Evolutionary conservation across 2,888 invertebrate species (phyloP).

Genomic region (Orchesellides sinensis): DNA sequence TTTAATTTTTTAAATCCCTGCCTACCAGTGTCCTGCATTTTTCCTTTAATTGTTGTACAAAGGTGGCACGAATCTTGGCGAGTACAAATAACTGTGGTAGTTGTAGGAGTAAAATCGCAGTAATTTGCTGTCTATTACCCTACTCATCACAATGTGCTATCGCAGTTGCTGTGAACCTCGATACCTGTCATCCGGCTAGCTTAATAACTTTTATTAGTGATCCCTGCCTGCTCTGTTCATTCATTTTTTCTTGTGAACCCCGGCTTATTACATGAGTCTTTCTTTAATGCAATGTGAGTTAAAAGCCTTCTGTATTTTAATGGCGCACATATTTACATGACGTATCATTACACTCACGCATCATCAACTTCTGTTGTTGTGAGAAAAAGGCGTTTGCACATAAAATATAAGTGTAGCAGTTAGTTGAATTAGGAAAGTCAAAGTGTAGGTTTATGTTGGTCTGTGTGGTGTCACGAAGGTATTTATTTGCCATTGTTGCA

Average conservation of each 20-base stretch:
- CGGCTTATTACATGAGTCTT: constrained; percentile 11
- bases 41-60: background rate
- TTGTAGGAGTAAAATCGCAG: background rate
- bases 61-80: constrained; percentile 2
- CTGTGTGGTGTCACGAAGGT: background rate
- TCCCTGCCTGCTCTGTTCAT: constrained; percentile 31
- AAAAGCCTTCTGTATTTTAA: background rate
- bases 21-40: constrained; percentile 37
- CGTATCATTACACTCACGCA: no score
- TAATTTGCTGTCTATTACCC: constrained; percentile 6
- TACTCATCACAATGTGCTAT: constrained; percentile 37
- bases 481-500: constrained; percentile 33
- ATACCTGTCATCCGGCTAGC: constrained; percentile 54
- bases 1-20: constrained; percentile 37
- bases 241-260: constrained; percentile 39
- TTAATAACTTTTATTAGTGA: constrained; percentile 38
- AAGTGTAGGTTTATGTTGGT: background rate
- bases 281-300: background rate
- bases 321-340: background rate
- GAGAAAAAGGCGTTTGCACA: constrained; percentile 49
- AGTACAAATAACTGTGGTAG: background rate
- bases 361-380: constrained; percentile 19
- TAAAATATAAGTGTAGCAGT: constrained; percentile 23
- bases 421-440: background rate
- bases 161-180: constrained; percentile 13